These are phyloP conservation scores for Peromyscus attwateri DNA, from an alignment of 2,797 vertebrate species.

Conservation along the genomic window DNA sequence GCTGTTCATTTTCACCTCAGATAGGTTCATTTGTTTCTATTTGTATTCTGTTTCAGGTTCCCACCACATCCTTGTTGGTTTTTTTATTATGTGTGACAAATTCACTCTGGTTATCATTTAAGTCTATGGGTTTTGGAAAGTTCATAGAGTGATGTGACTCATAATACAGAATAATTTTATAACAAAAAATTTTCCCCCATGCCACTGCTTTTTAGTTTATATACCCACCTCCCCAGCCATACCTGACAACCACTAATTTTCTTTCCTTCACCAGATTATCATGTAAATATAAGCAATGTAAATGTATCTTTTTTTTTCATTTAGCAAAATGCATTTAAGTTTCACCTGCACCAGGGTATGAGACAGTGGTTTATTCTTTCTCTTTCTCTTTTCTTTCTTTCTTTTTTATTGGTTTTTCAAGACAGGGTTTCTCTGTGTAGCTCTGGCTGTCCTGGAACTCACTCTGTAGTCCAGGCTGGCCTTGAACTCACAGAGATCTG, in stretches of 20 bases:
- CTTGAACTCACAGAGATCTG: no score
- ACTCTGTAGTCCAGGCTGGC: no score
- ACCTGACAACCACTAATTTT: not conserved
- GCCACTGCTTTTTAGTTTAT: not conserved
- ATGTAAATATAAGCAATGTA: not conserved
- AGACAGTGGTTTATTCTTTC: constrained; percentile 5
- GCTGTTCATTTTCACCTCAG: not conserved
- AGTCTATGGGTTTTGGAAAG: constrained; percentile 22
- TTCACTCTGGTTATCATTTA: not conserved
- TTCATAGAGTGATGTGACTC: not conserved
- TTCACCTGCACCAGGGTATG: not conserved
- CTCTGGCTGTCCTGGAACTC: no score
- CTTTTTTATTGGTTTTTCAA: no score
- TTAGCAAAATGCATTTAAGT: constrained; percentile 29
- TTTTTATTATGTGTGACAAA: constrained; percentile 2
- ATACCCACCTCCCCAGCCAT: not conserved
- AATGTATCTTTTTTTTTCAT: not conserved
- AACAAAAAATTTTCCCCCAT: not conserved
- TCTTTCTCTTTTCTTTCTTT: not conserved
- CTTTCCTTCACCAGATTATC: not conserved
- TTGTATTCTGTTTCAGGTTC: not conserved
- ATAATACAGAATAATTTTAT: not conserved
- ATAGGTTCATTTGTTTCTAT: constrained; percentile 8
- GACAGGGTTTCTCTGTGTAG: no score
- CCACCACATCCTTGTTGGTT: not conserved